These are phyloP conservation scores for Diplazon laetatorius DNA, from an alignment of 2,888 invertebrate genomes.

Conservation along the genomic window DNA sequence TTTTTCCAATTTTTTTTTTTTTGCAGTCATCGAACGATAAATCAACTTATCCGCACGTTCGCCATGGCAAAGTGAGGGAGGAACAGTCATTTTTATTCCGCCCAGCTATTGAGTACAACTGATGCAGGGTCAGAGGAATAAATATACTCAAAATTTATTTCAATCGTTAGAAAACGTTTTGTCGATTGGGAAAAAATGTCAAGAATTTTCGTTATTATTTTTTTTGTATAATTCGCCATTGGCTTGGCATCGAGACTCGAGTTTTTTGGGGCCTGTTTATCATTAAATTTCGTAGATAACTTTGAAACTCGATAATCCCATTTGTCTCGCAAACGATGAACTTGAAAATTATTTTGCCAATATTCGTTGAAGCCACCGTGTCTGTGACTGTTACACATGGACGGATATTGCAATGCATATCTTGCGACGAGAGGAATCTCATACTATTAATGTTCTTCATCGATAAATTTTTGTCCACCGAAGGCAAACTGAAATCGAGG, in stretches of 20 bases:
- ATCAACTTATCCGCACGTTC: not conserved
- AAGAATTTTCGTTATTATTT: not conserved
- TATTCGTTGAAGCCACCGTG: not conserved
- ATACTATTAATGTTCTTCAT: not conserved
- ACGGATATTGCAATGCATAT: not conserved
- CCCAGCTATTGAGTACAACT: constrained; percentile 29
- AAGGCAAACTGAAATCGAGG: not conserved
- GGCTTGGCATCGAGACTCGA: no score
- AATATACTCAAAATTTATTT: constrained; percentile 13
- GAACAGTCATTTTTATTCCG: constrained; percentile 18
- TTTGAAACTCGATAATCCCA: no score
- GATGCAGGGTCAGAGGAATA: constrained; percentile 26
- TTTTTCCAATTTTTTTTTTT: no score
- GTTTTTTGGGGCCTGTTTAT: no score
- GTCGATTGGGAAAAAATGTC: not conserved
- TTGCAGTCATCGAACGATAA: not conserved
- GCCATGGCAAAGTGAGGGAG: not conserved
- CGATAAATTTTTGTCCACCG: not conserved
- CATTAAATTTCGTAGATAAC: no score
- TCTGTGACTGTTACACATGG: not conserved
- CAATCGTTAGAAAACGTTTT: not conserved
- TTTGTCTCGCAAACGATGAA: not conserved
- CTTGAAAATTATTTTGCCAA: not conserved
- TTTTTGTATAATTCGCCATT: not conserved
- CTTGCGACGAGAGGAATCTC: not conserved